phyloP scores from a whole-genome alignment of 2,888 invertebrate species.

The Gymnocheta viridis region DNA sequence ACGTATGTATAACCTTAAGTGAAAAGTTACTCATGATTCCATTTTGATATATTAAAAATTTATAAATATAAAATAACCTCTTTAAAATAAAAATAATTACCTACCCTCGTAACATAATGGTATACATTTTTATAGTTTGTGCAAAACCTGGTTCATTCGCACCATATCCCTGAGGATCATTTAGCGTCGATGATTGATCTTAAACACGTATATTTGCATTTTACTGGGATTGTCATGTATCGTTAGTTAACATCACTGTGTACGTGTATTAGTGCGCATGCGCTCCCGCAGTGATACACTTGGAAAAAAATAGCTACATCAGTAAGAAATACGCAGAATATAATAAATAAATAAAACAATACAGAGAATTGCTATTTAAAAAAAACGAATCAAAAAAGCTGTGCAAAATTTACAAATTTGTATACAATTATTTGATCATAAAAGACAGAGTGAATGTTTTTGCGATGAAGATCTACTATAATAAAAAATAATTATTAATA shows the following conservation, averaged over 20 bases:
- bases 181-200: constrained; percentile 74
- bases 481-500: constrained; percentile 20
- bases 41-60: too few species aligned
- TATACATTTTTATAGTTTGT: constrained; percentile 46
- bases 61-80: too few species aligned
- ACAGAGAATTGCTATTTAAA: not conserved
- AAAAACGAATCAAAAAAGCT: not conserved
- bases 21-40: too few species aligned
- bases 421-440: not conserved
- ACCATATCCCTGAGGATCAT: constrained; percentile 69
- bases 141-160: constrained; percentile 66
- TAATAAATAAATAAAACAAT: not conserved
- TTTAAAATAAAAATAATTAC: not conserved
- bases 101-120: constrained; percentile 27
- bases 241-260: constrained; percentile 60
- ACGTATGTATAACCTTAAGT: too few species aligned
- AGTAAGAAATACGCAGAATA: not conserved
- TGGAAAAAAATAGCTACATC: constrained; percentile 18
- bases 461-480: not conserved
- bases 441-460: not conserved
- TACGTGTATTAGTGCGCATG: constrained; percentile 50
- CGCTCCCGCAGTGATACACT: constrained; percentile 40
- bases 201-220: constrained; percentile 73
- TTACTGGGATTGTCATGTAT: constrained; percentile 68
- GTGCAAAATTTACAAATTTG: constrained; percentile 9